Percentiles rank a stretch among this genome's conserved stretches.
Conservation (phyloP, 2,797 vertebrate species). For the Acropternis orthonyx region DNA sequence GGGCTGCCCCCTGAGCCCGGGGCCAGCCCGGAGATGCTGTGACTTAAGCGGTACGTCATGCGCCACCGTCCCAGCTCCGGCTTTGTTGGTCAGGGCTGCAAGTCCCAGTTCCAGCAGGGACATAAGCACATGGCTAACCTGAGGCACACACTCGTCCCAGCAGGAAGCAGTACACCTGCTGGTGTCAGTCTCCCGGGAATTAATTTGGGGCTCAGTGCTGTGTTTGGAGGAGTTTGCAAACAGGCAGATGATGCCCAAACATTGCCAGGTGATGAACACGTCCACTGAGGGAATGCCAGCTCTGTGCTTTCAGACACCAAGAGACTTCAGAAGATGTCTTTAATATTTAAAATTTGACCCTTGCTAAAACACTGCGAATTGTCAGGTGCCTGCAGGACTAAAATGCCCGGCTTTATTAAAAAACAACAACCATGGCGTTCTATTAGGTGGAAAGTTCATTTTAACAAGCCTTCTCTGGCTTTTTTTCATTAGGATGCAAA, state of each 20-base stretch:
- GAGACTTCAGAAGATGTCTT: not conserved
- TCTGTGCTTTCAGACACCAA: not conserved
- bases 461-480: not conserved
- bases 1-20: not conserved
- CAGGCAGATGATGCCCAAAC: not conserved
- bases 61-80: not conserved
- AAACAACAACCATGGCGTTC: not conserved
- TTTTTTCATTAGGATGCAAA: not conserved
- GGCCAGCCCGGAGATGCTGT: not conserved
- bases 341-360: slow-evolving; percentile 47
- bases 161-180: not conserved
- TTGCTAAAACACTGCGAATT: not conserved
- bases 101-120: not conserved
- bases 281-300: not conserved
- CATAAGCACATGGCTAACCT: slow-evolving; percentile 11
- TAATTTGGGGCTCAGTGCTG: not conserved
- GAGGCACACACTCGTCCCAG: not conserved
- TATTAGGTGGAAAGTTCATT: not conserved
- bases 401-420: not conserved
- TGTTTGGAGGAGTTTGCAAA: not conserved
- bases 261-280: not conserved
- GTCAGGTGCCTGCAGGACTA: not conserved
- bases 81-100: not conserved
- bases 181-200: not conserved
- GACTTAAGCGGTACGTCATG: not conserved